Conservation (phyloP, 2,113 vertebrate genomes). For the Petaurus breviceps region DNA sequence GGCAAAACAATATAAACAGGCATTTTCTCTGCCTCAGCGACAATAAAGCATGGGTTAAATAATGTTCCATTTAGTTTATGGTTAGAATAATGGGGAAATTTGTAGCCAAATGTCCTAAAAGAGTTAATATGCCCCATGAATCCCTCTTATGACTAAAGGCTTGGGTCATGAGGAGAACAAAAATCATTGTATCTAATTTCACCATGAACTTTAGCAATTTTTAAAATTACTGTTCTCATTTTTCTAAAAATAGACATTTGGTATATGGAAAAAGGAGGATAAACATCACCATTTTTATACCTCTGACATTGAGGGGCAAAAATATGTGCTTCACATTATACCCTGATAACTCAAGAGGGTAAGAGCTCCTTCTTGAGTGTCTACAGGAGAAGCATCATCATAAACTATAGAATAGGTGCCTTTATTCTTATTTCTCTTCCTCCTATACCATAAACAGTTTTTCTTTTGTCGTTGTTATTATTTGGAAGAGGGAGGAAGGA, state of each 20-base stretch:
- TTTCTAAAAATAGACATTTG: conserved; percentile 9
- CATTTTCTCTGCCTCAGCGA: background rate
- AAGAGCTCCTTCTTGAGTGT: background rate
- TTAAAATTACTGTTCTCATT: background rate
- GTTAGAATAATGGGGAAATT: conserved; percentile 27
- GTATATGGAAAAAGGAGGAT: background rate
- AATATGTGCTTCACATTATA: background rate
- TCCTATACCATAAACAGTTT: background rate
- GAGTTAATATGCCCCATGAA: background rate
- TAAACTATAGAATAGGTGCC: background rate
- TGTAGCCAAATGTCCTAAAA: conserved; percentile 10
- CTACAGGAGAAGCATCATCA: background rate
- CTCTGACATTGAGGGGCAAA: conserved; percentile 1
- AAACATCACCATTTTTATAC: conserved; percentile 13
- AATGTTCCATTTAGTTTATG: background rate
- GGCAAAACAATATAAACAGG: background rate
- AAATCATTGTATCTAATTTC: background rate
- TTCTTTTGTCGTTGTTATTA: background rate
- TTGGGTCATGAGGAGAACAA: background rate
- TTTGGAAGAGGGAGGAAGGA: background rate
- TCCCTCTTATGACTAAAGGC: background rate
- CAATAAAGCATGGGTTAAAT: background rate
- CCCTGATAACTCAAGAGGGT: background rate
- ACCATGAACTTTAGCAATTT: conserved; percentile 6
- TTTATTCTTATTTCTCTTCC: background rate